These are phyloP conservation scores for Tinea pellionella DNA, from an alignment of 2,888 invertebrate genomes.

Conservation along the genomic window DNA sequence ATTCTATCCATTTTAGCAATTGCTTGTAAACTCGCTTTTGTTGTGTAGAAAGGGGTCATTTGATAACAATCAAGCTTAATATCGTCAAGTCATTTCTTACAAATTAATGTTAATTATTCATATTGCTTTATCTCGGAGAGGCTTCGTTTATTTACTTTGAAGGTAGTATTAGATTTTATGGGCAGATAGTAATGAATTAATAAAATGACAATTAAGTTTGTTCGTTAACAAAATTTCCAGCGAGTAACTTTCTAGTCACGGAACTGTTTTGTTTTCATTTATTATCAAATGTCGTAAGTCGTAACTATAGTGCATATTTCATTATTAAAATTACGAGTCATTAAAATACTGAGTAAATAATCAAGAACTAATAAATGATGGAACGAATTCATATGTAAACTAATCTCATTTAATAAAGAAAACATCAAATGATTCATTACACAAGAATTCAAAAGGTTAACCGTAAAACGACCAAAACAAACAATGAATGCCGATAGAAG, in stretches of 20 bases:
- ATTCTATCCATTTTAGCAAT: slow-evolving; percentile 9
- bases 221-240: not conserved
- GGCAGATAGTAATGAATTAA: not conserved
- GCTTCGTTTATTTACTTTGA: not conserved
- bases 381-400: not conserved
- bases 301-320: not conserved
- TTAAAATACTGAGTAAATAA: not conserved
- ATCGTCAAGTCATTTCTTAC: not conserved
- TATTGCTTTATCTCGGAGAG: not conserved
- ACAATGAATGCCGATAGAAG: slow-evolving; percentile 34
- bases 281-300: too few relatives aligned
- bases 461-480: slow-evolving; percentile 38
- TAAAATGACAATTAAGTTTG: not conserved
- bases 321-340: not conserved
- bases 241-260: not conserved
- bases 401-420: not conserved
- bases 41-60: slow-evolving; percentile 2
- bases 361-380: not conserved
- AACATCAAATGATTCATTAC: not conserved
- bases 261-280: not conserved
- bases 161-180: not conserved
- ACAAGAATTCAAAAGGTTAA: slow-evolving; percentile 9
- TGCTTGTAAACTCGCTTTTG: not conserved
- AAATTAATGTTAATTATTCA: slow-evolving; percentile 7
- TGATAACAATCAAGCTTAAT: not conserved